Conservation (phyloP, 2,888 invertebrate species). For the Zygothrica quintamaculata region DNA sequence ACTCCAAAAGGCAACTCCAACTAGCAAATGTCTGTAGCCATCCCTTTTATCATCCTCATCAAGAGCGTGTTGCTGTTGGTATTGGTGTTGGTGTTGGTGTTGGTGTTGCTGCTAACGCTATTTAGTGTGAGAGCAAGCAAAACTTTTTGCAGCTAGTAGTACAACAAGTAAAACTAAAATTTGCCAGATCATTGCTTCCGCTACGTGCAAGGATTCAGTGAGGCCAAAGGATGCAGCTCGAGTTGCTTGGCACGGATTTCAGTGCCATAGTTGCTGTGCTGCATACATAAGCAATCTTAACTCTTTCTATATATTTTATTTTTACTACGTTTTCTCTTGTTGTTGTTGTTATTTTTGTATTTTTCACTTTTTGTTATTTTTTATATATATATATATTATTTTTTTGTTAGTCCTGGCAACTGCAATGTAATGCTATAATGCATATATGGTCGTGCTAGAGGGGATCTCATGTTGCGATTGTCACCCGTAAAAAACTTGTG, state of each 20-base stretch:
- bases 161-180: conserved; percentile 76
- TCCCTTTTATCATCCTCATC: conserved; percentile 43
- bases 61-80: conserved; percentile 31
- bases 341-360: neutral
- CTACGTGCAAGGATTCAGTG: conserved; percentile 71
- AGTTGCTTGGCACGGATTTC: conserved; percentile 56
- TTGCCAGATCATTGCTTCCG: conserved; percentile 78
- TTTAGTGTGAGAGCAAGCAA: conserved; percentile 68
- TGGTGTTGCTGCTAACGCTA: conserved; percentile 59
- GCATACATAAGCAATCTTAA: conserved; percentile 52
- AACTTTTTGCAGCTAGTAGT: conserved; percentile 68
- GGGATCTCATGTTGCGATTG: conserved; percentile 59
- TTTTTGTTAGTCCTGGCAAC: conserved; percentile 17
- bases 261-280: conserved; percentile 42
- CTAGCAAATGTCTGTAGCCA: no score
- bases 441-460: conserved; percentile 48
- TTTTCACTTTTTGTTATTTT: no score
- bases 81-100: no score
- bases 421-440: conserved; percentile 64
- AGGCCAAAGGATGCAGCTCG: conserved; percentile 27
- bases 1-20: no score
- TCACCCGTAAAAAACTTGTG: conserved; percentile 55
- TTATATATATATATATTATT: no score
- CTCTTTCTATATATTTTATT: neutral
- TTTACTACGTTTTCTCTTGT: conserved; percentile 22